Evolutionary conservation across 2,888 invertebrate species (phyloP).

Genomic region (Fabriciana adippe): DNA sequence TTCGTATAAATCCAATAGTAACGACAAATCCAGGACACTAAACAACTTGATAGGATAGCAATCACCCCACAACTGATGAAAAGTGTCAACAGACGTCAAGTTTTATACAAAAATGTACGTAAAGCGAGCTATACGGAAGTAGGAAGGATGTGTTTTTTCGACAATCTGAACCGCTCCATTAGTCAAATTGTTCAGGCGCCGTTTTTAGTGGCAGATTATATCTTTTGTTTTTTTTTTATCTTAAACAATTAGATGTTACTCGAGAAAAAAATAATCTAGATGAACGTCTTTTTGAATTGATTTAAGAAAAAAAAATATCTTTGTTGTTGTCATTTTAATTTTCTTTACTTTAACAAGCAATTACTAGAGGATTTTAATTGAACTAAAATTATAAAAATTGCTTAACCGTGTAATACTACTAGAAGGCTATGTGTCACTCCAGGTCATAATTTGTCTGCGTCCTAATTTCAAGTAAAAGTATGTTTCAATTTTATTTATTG

Average conservation of each 20-base stretch:
- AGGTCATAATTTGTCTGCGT: no score
- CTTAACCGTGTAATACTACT: no score
- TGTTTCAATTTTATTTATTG: no score
- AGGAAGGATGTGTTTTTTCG: conserved; percentile 73
- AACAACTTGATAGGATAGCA: conserved; percentile 48
- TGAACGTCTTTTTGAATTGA: background rate
- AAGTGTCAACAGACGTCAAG: conserved; percentile 46
- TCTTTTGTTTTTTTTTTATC: conserved; percentile 12
- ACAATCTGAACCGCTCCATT: conserved; percentile 64
- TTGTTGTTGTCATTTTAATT: background rate
- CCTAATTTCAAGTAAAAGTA: no score
- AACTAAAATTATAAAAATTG: no score
- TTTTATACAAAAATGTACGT: conserved; percentile 59
- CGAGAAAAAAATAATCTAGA: background rate
- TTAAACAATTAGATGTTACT: conserved; percentile 1
- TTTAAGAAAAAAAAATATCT: background rate
- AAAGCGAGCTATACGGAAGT: conserved; percentile 70
- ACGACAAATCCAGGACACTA: conserved; percentile 43
- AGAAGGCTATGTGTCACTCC: no score
- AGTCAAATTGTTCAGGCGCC: conserved; percentile 64
- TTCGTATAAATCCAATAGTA: conserved; percentile 26
- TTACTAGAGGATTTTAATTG: no score
- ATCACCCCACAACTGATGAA: conserved; percentile 59
- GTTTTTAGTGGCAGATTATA: conserved; percentile 52
- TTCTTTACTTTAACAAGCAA: no score